These are phyloP conservation scores for Pyrrhosoma nymphula DNA, from an alignment of 2,888 invertebrate genomes.

Conservation along the genomic window DNA sequence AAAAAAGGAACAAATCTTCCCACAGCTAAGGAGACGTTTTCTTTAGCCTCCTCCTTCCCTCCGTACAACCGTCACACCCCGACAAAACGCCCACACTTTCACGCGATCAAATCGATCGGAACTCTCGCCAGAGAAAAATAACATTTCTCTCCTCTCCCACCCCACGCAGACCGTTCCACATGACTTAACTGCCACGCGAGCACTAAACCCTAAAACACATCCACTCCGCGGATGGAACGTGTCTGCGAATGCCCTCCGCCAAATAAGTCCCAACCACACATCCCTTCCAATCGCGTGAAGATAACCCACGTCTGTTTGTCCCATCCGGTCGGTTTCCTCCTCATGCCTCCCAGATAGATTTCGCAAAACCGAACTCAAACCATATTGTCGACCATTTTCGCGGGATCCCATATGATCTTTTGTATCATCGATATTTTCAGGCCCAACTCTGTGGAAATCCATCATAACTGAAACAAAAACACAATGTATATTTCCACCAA, in stretches of 20 bases:
- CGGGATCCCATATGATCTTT: too few species aligned
- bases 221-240: background rate
- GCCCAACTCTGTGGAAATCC: too few species aligned
- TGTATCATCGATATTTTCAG: too few species aligned
- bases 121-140: constrained; percentile 5
- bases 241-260: background rate
- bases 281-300: background rate
- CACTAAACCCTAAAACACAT: background rate
- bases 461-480: too few species aligned
- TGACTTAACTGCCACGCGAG: constrained; percentile 10
- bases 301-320: too few species aligned
- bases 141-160: background rate
- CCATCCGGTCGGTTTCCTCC: too few species aligned
- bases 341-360: too few species aligned
- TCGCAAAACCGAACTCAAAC: too few species aligned
- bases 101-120: background rate
- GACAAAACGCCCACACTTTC: background rate
- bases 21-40: background rate
- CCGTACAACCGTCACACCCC: background rate
- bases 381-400: too few species aligned
- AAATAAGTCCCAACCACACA: background rate
- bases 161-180: background rate
- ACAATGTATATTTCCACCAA: too few species aligned
- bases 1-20: background rate
- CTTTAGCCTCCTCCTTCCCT: background rate